Evolutionary conservation across 2,113 vertebrate species (phyloP), one percentile per base, ranked within the genome.

Genomic region (Cavia porcellus): DNA sequence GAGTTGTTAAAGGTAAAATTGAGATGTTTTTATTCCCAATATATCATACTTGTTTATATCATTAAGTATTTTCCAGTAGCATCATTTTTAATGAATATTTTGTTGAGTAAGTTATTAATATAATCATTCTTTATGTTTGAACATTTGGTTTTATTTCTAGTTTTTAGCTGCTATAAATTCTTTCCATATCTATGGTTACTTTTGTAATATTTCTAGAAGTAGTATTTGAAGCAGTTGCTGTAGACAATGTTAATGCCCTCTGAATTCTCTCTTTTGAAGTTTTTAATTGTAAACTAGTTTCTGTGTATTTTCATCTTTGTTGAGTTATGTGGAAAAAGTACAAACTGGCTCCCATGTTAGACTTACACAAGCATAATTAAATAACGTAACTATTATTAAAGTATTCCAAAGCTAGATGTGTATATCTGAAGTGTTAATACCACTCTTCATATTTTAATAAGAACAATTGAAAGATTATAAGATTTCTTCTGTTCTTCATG

Each of bases 1-100:
- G 22, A 84, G 9, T 59, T 96, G 93, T 87, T 75, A 61, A 70
- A 86, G 82, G 28, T 87, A 90, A 90, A 87, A 25, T 93, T 95
- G 74, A 86, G 50, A 74, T 82, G 50, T 82, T 61, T 75, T 93
- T 83, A 81, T 52, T 66, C 83, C 42, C 5, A 14, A 68, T 72
- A 30, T 88, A n/a, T 75, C 28, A 55, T 96, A 38, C 57, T 92
- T 88, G 38, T 17, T 75, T 92, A 75, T 94, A 32, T 89, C 62
- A 66, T 75, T 82, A 68, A 94, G 20, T 86, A 68, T 89, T 95
- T 94, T 94, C 81, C 64, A 64, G 17, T 74, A 74, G 10, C 24
- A 66, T 96, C 4, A 38, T 85, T 93, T 75, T 91, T 79, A 93
- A 6, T 84, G 45, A 35, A 30, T 91, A 45, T 87, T 88, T 91